A percentile compares a stretch with the other conserved stretches of the same genome.
Evolutionary conservation across 2,113 vertebrate species (phyloP).

Genomic region (Pelecanoides urinatrix): DNA sequence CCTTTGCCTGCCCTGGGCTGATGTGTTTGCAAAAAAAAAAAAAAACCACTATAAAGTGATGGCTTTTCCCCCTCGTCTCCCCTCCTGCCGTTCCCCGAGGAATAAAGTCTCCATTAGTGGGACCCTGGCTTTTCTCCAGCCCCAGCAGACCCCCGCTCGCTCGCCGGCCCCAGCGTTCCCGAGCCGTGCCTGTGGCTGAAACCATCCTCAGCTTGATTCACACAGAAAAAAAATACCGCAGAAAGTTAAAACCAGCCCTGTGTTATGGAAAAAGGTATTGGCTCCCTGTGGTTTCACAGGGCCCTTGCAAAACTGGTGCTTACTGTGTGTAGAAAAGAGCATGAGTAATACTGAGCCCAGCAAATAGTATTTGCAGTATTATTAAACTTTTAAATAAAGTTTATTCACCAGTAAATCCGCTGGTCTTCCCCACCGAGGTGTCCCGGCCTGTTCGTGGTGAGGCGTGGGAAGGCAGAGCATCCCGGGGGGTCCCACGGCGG

Average conservation of each 20-base stretch:
- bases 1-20: not conserved
- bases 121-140: not conserved
- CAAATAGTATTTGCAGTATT: not conserved
- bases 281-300: not conserved
- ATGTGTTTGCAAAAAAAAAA: not conserved
- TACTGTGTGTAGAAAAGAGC: rapidly evolving
- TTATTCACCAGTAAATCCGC: not conserved
- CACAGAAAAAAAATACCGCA: rapidly evolving
- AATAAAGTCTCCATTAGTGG: not conserved
- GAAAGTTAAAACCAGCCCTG: not conserved
- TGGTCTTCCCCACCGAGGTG: not conserved
- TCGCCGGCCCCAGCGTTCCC: rapidly evolving
- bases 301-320: not conserved
- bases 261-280: not conserved
- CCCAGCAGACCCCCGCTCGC: not conserved
- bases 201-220: not conserved
- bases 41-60: not conserved
- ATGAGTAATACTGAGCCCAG: rapidly evolving
- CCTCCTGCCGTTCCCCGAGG: not conserved
- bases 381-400: not conserved
- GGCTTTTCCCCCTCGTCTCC: not conserved
- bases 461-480: not conserved
- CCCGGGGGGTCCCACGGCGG: rapidly evolving
- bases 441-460: not conserved
- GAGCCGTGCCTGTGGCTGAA: not conserved